Conservation (phyloP, 2,113 vertebrate genomes). For the Holacanthus passer region DNA sequence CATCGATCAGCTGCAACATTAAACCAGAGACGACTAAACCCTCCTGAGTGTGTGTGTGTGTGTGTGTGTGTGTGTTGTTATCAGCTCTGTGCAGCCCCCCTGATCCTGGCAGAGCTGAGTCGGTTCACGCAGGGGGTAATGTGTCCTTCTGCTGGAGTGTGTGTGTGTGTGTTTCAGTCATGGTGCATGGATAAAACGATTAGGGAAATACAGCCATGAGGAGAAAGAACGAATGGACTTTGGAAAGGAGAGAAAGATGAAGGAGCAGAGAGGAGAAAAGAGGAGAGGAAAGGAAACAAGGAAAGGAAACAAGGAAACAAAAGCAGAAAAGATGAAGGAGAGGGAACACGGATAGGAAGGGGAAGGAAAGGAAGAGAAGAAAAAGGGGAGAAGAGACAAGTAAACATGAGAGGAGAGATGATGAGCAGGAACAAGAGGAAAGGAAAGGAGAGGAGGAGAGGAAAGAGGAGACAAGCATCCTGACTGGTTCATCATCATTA, state of each 20-base stretch:
- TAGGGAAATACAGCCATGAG: constrained; percentile 64
- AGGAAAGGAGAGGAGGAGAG: neutral
- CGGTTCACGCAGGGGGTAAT: constrained; percentile 72
- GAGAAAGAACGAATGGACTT: constrained; percentile 49
- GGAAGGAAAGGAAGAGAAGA: neutral
- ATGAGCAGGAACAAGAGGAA: neutral
- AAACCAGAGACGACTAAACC: constrained; percentile 40
- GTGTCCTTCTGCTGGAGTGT: constrained; percentile 59
- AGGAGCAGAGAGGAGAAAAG: neutral
- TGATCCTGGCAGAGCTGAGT: constrained; percentile 67
- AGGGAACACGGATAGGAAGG: too few relatives aligned
- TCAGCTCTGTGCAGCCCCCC: constrained; percentile 71
- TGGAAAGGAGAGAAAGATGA: constrained; percentile 21
- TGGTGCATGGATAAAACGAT: constrained; percentile 71
- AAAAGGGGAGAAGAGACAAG: too few relatives aligned
- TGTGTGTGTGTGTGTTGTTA: constrained; percentile 53
- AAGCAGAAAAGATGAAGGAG: too few relatives aligned
- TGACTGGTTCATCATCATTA: neutral
- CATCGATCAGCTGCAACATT: constrained; percentile 61
- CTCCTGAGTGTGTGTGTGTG: constrained; percentile 28
- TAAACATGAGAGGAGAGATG: neutral
- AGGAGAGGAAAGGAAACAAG: neutral
- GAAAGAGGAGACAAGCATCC: neutral
- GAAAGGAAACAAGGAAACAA: neutral
- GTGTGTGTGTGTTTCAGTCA: constrained; percentile 43